A percentile compares a stretch with the other conserved stretches of the same genome.
Conservation (phyloP, 2,113 vertebrate genomes). For the Uropsilus gracilis region DNA sequence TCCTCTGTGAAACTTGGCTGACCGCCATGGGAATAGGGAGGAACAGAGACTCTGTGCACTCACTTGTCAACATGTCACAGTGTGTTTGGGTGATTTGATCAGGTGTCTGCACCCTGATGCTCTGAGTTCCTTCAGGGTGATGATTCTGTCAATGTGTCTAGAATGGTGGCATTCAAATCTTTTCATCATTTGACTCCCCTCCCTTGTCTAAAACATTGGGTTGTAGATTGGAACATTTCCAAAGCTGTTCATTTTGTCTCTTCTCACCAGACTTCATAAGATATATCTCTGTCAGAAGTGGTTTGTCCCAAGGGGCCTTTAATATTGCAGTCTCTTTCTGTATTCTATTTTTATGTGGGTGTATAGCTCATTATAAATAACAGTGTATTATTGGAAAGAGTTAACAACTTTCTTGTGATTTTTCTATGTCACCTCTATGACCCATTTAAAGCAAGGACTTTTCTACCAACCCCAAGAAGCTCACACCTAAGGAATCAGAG, state of each 20-base stretch:
- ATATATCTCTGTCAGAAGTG: neutral
- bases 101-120: rapidly evolving
- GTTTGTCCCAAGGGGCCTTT: neutral
- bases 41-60: neutral
- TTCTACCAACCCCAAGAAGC: neutral
- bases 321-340: neutral
- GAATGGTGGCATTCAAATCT: neutral
- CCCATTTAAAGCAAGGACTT: neutral
- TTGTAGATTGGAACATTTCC: neutral
- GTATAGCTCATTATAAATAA: neutral
- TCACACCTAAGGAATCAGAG: neutral
- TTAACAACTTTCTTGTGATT: neutral
- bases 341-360: neutral
- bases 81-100: neutral
- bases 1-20: neutral
- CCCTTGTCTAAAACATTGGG: neutral
- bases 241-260: neutral
- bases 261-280: neutral
- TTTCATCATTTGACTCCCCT: neutral
- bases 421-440: neutral
- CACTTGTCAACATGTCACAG: neutral
- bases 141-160: neutral
- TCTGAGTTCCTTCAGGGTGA: neutral
- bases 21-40: rapidly evolving
- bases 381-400: neutral